Evolutionary conservation across 2,888 invertebrate species (phyloP), one percentile per base, ranked within the genome.

Genomic region (Tortricodes alternella): DNA sequence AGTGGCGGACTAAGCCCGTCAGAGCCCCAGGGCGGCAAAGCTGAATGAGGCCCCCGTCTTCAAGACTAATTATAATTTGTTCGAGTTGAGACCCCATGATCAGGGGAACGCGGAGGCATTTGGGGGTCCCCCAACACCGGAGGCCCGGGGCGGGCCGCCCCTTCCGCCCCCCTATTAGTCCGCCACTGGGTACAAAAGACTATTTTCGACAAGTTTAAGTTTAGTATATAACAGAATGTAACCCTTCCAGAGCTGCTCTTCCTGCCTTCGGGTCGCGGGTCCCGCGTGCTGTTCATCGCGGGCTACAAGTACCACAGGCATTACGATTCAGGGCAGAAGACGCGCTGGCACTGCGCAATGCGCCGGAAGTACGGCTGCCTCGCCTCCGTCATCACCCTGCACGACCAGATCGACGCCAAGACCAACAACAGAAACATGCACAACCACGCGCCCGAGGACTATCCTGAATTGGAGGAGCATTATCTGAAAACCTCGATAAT

Each of bases 261-360:
- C 23, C 34, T 46, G 7, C 44, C 29, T 4, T 59, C 61, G 1
- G 38, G 23, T 7, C 19, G 49, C 6, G 68, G 70, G 2, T 59
- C 59, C 1, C 50, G 46, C 0, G 23, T 62, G 0, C 48, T 71
- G 11, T 53, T 23, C 3, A 8, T 65, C 1, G 23, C 35, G 4
- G 68, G 67, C 3, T 63, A 63, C 7, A 61, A 63, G 32, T 50
- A 62, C 18, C 48, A 61, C 60, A 15, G 48, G 0, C 46, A 58
- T 11, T 51, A 51, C 24, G 37, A 9, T 9, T 29, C 35, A 0
- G 46, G 35, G 8, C 8, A 11, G 8, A 53, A 48, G 16, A 48
- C 53, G 9, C 41, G 58, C 1, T 53, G 53, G 53, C 43, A 46
- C 13, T 58, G 57, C 32, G 50, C 16, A 2, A 29, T 16, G 1